Evolutionary conservation across 2,797 vertebrate species (phyloP), one percentile per base, ranked within the genome.

Genomic region (Notolepis coatsorum): DNA sequence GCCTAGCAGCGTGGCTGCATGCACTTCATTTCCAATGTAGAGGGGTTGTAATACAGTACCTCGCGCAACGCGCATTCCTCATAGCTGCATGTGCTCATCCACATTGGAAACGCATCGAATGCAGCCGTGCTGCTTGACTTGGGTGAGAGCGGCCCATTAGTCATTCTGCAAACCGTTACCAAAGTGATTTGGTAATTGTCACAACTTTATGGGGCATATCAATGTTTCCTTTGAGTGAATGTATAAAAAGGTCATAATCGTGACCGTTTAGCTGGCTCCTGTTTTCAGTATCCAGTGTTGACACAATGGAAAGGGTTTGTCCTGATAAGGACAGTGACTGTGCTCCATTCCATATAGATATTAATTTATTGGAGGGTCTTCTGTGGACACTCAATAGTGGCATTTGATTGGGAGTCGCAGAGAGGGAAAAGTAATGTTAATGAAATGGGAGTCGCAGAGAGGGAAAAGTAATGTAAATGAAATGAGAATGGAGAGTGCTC

Each of bases 201-300:
- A n/a, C n/a, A n/a, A n/a, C n/a, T n/a, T n/a, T n/a, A n/a, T n/a
- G n/a, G n/a, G n/a, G n/a, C n/a, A n/a, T n/a, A 9, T 7, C 15
- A 9, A n/a, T 10, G 38, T 35, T 45, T 23, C 43, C 50, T 39
- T 45, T 43, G n/a, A 51, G 12, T 24, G 5, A 62, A 27, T 47
- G 23, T 25, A 66, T 21, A 20, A 23, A 41, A 23, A 41, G 1
- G 4, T 39, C 41, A 42, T 33, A 28, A 61, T 2, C 4, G 13
- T 9, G 10, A 10, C 35, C 9, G 7, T 38, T 5, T 38, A n/a
- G 55, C 5, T 38, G 15, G 10, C 12, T 42, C n/a, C 6, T 3
- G 23, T 67, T 37, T 49, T 39, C 8, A 53, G 58, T 24, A 41
- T 62, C 17, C 7, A 0, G 1, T 13, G 20, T 8, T 15, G 15